Evolutionary conservation across 1,140 invertebrate genomes (phyloP), one percentile per base, ranked within the genome.

Genomic region (fruit fly (Drosophila melanogaster)): DNA sequence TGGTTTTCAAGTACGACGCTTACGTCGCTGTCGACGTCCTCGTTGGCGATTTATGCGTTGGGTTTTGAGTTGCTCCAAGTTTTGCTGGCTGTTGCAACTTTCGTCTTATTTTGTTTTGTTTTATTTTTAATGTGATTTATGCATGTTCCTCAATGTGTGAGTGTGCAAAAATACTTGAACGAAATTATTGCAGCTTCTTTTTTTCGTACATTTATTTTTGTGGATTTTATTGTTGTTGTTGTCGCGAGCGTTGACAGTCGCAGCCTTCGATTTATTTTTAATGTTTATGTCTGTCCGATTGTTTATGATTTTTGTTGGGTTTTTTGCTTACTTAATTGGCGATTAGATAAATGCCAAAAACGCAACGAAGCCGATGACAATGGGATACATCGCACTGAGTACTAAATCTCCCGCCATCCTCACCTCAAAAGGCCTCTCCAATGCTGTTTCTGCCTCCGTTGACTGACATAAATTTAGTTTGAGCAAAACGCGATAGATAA

Each of bases 241-340:
- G 62, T 37, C 56, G 62, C 43, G 47, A 54, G 66, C 44, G 77
- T 70, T 87, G 83, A 81, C 81, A 76, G 81, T 60, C 46, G 51
- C 84, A 87, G 83, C 83, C 83, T 87, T 87, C 83, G 83, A 87
- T 89, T 87, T 87, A 87, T 89, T 87, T 87, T 87, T 87, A 89
- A 87, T 87, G 84, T 89, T 87, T 89, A 87, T 87, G 83, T 89
- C 75, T 83, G 75, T 79, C 79, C 71, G 86, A 87, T 87, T 87
- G 83, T 89, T 89, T 89, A 89, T 89, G 83, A 76, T 75, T 74
- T 86, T 87, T 56, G 59, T 60, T 78, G 46, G 53, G 60, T 69
- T 74, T 85, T 79, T 74, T 79, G 30, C 47, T 79, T 66, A 61
- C 84, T 86, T 85, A 87, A 85, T 85, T 85, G 83, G 74, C 83